Evolutionary conservation across 1,140 invertebrate species (phyloP), one percentile per base, ranked within the genome.

Genomic region (Tetragnatha versicolor): DNA sequence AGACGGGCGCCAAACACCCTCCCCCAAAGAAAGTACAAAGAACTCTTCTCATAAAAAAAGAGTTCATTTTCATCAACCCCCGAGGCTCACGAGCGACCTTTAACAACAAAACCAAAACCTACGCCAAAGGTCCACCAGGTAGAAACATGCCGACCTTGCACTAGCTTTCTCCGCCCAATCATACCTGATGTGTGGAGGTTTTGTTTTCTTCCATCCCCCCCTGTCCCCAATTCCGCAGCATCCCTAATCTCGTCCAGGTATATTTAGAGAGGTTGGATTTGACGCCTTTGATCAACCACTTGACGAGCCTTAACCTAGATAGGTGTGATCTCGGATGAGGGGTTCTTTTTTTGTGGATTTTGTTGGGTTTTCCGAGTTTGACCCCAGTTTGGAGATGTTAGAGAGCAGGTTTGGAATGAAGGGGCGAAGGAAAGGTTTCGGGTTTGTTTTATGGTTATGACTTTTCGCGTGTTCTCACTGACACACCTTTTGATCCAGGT

Each of bases 211-310:
- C 20, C 12, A 17, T 58, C 35, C 35, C 35, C 31, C 17, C 35
- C 29, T 58, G 55, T n/a, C 55, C 55, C 55, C 55, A 33, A 58
- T 58, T 58, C 51, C 22, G 20, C 22, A 29, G 51, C 31, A 58
- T 58, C 55, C 55, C 35, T 58, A 58, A 58, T 58, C 55, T 42
- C 17, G 0, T 42, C 31, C 27, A 58, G 55, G 55, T 58, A 58
- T 58, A 58, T 58, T 58, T n/a, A n/a, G n/a, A n/a, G n/a, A n/a
- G n/a, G n/a, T n/a, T 58, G 55, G 55, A 58, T 58, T 58, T 33
- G 20, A 10, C 55, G 31, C 55, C 31, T 31, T n/a, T 58, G 55
- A 58, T 17, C 55, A 20, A 7, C 20, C n/a, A n/a, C n/a, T n/a
- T n/a, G n/a, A 53, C 20, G 27, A 53, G 17, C 49, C 55, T 58